phyloP scores from a whole-genome alignment of 2,888 invertebrate genomes.

The Eupithecia tripunctaria region DNA sequence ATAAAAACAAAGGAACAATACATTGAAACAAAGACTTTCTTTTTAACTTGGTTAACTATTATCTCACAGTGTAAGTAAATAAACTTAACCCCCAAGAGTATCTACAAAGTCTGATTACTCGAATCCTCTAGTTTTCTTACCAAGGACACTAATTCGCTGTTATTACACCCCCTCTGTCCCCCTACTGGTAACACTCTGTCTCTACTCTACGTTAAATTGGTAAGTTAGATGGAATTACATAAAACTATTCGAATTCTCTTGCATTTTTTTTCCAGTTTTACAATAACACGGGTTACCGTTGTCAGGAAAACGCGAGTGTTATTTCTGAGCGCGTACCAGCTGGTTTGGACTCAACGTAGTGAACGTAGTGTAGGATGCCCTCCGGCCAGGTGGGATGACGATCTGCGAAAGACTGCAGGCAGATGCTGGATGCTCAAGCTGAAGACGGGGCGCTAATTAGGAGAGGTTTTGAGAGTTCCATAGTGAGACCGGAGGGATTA shows the following conservation, averaged over 20 bases:
- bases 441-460: too few relatives aligned
- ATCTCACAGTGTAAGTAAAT: neutral
- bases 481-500: too few relatives aligned
- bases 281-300: neutral
- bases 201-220: neutral
- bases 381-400: too few relatives aligned
- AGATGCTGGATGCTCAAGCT: too few relatives aligned
- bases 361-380: too few relatives aligned
- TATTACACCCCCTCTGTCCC: neutral
- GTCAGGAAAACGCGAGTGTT: neutral
- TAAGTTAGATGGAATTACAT: neutral
- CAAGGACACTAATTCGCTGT: slow-evolving; percentile 13
- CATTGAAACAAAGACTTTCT: neutral
- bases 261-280: neutral
- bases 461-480: too few relatives aligned
- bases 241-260: neutral
- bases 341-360: too few relatives aligned
- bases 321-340: neutral
- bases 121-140: slow-evolving; percentile 10
- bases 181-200: neutral
- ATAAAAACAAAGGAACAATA: too few relatives aligned
- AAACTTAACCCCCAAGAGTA: slow-evolving; percentile 4
- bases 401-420: too few relatives aligned
- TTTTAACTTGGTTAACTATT: neutral
- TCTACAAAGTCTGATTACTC: slow-evolving; percentile 14